Conservation (phyloP, 1,140 invertebrate species). For the Zaprionus vittiger region DNA sequence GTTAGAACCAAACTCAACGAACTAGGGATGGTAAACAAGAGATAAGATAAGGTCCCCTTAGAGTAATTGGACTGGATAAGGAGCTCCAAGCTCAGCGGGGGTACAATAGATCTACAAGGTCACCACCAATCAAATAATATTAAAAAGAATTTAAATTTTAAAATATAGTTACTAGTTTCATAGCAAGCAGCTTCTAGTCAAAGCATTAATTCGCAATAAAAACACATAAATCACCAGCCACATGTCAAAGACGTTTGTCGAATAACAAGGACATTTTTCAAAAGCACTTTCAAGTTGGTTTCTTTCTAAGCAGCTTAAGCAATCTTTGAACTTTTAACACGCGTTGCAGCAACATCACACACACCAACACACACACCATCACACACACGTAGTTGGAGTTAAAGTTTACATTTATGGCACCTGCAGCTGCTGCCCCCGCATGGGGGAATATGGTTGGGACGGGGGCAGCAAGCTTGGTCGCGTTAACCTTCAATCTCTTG, state of each 20-base stretch:
- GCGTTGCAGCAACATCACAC: neutral
- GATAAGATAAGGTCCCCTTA: too few relatives aligned
- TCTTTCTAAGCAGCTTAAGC: slow-evolving; percentile 49
- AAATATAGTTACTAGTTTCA: neutral
- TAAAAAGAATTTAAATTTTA: neutral
- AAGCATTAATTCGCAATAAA: neutral
- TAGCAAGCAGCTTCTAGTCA: neutral
- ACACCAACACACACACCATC: neutral
- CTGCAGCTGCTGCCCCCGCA: slow-evolving; percentile 58
- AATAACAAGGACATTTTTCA: slow-evolving; percentile 18
- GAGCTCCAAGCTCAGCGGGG: too few relatives aligned
- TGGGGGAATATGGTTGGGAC: neutral
- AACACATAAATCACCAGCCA: slow-evolving; percentile 3
- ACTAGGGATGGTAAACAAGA: too few relatives aligned
- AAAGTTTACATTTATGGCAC: slow-evolving; percentile 75
- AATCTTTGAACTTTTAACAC: slow-evolving; percentile 45
- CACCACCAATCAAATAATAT: too few relatives aligned
- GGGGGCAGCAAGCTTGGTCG: slow-evolving; percentile 17
- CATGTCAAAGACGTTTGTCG: slow-evolving; percentile 10
- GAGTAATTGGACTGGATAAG: too few relatives aligned
- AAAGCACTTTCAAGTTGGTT: slow-evolving; percentile 11
- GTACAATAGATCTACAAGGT: too few relatives aligned
- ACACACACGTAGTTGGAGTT: slow-evolving; percentile 12
- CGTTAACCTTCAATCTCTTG: slow-evolving; percentile 75
- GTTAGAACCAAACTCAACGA: too few relatives aligned